phyloP scores from a whole-genome alignment of 1,140 invertebrate genomes.

The Drosophila tropicalis region DNA sequence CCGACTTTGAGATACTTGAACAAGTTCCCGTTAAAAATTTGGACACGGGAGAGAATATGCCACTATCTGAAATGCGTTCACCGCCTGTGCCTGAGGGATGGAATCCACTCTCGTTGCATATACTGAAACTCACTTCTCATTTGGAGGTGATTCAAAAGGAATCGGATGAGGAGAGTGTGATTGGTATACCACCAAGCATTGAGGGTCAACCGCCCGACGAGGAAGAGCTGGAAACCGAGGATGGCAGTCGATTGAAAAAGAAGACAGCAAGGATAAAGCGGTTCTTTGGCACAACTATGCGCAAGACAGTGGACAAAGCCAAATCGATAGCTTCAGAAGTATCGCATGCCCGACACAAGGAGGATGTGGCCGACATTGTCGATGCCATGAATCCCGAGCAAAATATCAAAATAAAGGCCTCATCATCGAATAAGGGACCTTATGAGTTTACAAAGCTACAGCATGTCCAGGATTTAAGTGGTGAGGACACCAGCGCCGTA shows the following conservation, averaged over 20 bases:
- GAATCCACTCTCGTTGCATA: slow-evolving; percentile 95
- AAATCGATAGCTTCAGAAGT: slow-evolving; percentile 95
- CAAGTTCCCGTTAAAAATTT: slow-evolving; percentile 96
- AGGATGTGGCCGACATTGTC: slow-evolving; percentile 92
- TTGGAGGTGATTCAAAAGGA: slow-evolving; percentile 84
- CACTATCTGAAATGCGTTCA: slow-evolving; percentile 81
- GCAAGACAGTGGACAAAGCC: slow-evolving; percentile 95
- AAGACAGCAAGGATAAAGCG: slow-evolving; percentile 90
- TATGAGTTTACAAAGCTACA: slow-evolving; percentile 93
- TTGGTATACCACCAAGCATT: slow-evolving; percentile 88
- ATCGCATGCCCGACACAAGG: slow-evolving; percentile 92
- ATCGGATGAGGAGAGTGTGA: slow-evolving; percentile 93
- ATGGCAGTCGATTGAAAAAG: slow-evolving; percentile 83
- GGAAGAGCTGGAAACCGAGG: slow-evolving; percentile 82
- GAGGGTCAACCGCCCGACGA: slow-evolving; percentile 86
- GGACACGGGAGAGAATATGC: slow-evolving; percentile 89
- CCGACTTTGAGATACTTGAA: slow-evolving; percentile 95
- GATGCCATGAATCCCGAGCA: slow-evolving; percentile 94
- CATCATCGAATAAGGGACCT: slow-evolving; percentile 97
- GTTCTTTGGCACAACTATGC: slow-evolving; percentile 93
- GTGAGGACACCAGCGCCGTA: slow-evolving; percentile 95
- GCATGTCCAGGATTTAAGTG: slow-evolving; percentile 90
- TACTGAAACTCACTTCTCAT: slow-evolving; percentile 90
- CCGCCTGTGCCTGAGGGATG: slow-evolving; percentile 82
- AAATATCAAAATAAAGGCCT: slow-evolving; percentile 95